Evolutionary conservation across 1,140 invertebrate genomes (phyloP).

Genomic region (Adoxophyes honmai): DNA sequence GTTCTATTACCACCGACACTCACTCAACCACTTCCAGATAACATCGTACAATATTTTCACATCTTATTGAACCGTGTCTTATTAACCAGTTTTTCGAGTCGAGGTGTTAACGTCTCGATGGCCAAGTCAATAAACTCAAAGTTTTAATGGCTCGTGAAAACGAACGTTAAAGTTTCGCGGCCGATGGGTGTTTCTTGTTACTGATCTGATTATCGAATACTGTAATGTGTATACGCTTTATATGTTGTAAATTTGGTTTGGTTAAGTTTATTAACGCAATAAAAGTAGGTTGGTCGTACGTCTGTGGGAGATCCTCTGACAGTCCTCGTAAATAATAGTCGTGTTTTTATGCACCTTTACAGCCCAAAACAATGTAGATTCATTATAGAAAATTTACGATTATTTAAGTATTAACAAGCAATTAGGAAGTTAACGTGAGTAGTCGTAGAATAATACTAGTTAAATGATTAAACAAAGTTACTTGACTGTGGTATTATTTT

Average conservation of each 20-base stretch:
- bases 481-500: too few relatives aligned
- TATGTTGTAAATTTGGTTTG: not conserved
- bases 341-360: too few relatives aligned
- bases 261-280: slow-evolving; percentile 2
- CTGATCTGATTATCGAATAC: slow-evolving; percentile 20
- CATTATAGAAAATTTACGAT: too few relatives aligned
- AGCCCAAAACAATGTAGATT: too few relatives aligned
- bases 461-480: too few relatives aligned
- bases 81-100: slow-evolving; percentile 45
- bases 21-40: slow-evolving; percentile 31
- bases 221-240: slow-evolving; percentile 7
- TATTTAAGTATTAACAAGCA: too few relatives aligned
- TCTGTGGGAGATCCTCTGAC: too few relatives aligned
- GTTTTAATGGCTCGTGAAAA: slow-evolving; percentile 37
- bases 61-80: slow-evolving; percentile 45
- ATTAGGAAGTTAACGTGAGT: too few relatives aligned
- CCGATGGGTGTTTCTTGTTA: slow-evolving; percentile 19
- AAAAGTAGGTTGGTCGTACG: slow-evolving; percentile 1
- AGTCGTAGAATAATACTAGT: too few relatives aligned
- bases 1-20: slow-evolving; percentile 1
- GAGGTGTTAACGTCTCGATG: slow-evolving; percentile 43
- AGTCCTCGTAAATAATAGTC: too few relatives aligned
- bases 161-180: slow-evolving; percentile 16
- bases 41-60: slow-evolving; percentile 54
- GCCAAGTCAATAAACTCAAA: slow-evolving; percentile 35